These are phyloP conservation scores for Epicauta chinensis DNA, from an alignment of 1,140 invertebrate species.

Conservation along the genomic window DNA sequence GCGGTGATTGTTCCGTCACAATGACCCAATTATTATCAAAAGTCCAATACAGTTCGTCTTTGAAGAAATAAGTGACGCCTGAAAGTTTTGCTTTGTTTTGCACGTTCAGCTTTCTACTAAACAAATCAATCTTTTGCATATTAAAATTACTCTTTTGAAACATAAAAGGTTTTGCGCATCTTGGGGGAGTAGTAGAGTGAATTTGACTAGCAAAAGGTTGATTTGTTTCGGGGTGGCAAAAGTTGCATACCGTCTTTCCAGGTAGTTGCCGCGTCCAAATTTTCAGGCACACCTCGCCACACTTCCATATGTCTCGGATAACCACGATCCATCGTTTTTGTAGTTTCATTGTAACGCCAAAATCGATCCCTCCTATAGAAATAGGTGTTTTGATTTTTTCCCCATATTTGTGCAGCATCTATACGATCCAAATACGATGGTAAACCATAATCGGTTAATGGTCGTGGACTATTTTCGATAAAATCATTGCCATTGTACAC, in stretches of 20 bases:
- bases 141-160: too few relatives aligned
- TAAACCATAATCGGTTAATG: conserved; percentile 56
- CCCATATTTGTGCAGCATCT: conserved; percentile 64
- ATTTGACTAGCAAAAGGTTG: too few relatives aligned
- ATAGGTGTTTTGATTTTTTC: conserved; percentile 51
- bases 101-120: too few relatives aligned
- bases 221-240: too few relatives aligned
- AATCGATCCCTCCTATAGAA: conserved; percentile 55
- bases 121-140: too few relatives aligned
- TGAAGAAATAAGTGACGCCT: conserved; percentile 60
- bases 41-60: conserved; percentile 55
- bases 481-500: conserved; percentile 56
- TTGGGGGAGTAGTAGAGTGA: too few relatives aligned
- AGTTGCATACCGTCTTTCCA: conserved; percentile 54
- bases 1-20: conserved; percentile 45
- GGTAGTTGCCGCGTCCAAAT: conserved; percentile 57
- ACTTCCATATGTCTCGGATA: conserved; percentile 61
- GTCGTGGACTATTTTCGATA: conserved; percentile 48
- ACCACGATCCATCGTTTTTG: conserved; percentile 51
- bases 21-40: conserved; percentile 52
- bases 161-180: too few relatives aligned
- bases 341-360: conserved; percentile 62
- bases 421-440: conserved; percentile 56
- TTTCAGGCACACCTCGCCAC: conserved; percentile 58
- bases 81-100: conserved; percentile 16